Evolutionary conservation across 2,888 invertebrate species (phyloP), one percentile per base, ranked within the genome.

Genomic region (Galeopsomyia nigrocyanea): DNA sequence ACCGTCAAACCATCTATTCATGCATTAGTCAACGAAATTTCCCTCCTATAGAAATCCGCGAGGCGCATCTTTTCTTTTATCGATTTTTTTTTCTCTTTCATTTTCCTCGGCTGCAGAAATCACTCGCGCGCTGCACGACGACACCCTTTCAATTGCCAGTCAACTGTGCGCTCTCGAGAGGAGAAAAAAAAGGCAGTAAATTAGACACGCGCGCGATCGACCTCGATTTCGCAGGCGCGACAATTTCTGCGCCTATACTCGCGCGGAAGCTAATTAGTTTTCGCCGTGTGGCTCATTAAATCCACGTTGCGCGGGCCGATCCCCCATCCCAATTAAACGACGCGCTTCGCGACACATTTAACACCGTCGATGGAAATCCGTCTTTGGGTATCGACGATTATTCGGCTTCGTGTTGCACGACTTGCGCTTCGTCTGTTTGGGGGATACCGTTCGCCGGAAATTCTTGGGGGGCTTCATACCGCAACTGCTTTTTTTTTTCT

Each of bases 141-240:
- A 19, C 22, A 50, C 21, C 51, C 50, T 26, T 51, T 60, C 51
- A 39, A 68, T 61, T 55, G 68, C 55, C 63, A 50, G 17, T 51
- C 57, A 50, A 31, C 53, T 3, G 31, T 50, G 2, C 3, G n/a
- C 22, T 1, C 31, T n/a, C n/a, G 1, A 46, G n/a, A 21, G 50
- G 9, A n/a, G 47, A 31, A 56, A 56, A 53, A 16, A 47, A 68
- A 21, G 39, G 17, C 46, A 47, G 47, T 58, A 68, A 68, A 72
- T 68, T 68, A 61, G 65, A 53, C 68, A 55, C 73, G 68, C 68
- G 50, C 50, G 46, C 60, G 57, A 73, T 69, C 69, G 73, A 73
- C 73, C 74, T 63, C 70, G 70, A 70, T 74, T 64, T 56, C 14
- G 57, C 9, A 22, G 55, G 16, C 65, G 58, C 68, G 57, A 60